Conservation (phyloP, 2,113 vertebrate genomes). For the Columba janthina region DNA sequence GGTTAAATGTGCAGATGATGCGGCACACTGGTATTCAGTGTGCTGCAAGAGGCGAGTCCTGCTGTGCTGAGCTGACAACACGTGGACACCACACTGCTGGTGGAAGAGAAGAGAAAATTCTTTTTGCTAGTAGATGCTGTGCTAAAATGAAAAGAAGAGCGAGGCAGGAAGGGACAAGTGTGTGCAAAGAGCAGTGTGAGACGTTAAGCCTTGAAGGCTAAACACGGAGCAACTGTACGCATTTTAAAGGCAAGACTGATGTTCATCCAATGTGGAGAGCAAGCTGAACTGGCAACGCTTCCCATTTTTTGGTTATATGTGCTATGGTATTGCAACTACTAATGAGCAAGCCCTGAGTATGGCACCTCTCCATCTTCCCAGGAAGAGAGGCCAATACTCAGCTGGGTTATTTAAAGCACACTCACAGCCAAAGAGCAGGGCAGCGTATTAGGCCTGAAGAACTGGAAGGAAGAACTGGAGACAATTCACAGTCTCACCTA, state of each 20-base stretch:
- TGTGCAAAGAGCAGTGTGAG: background rate
- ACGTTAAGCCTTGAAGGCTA: background rate
- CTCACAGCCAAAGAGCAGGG: background rate
- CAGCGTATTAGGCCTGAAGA: background rate
- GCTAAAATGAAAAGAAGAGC: background rate
- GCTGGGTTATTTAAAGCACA: background rate
- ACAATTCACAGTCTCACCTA: background rate
- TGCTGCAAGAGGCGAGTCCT: background rate
- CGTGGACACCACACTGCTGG: accelerated
- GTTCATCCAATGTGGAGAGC: background rate
- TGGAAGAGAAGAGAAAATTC: background rate
- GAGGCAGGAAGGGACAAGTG: background rate
- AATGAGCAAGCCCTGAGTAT: background rate
- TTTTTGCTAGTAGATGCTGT: background rate
- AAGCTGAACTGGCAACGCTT: background rate
- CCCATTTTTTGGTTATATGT: background rate
- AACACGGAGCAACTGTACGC: background rate
- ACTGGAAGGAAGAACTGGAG: background rate
- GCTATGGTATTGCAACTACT: background rate
- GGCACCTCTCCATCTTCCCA: background rate
- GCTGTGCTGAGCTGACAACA: background rate
- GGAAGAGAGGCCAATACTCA: background rate
- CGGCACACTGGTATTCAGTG: background rate
- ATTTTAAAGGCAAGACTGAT: background rate
- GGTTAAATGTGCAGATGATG: background rate